These are phyloP conservation scores for Nomada flava DNA, from an alignment of 2,888 invertebrate genomes.

Conservation along the genomic window DNA sequence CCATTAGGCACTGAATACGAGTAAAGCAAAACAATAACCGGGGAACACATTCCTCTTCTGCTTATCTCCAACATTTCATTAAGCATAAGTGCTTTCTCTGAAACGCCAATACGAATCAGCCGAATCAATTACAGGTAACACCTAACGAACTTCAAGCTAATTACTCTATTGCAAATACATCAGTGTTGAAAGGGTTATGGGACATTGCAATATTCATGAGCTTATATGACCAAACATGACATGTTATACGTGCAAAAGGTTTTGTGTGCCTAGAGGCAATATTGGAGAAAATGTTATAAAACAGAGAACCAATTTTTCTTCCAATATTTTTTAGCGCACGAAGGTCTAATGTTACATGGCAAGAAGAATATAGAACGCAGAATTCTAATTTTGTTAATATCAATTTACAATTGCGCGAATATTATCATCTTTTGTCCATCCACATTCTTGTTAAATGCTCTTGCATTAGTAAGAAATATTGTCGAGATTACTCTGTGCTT, in stretches of 20 bases:
- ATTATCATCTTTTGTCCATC: too few species aligned
- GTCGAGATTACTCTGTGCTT: too few species aligned
- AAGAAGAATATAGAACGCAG: too few species aligned
- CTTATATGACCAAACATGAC: not conserved
- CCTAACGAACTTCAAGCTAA: slow-evolving; percentile 72
- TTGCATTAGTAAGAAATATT: too few species aligned
- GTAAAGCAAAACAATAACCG: slow-evolving; percentile 51
- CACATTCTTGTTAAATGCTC: too few species aligned
- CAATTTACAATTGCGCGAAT: too few species aligned
- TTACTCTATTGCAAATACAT: slow-evolving; percentile 74
- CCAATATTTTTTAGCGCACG: too few species aligned
- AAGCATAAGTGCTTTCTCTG: slow-evolving; percentile 76
- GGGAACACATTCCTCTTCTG: slow-evolving; percentile 62
- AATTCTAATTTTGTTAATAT: too few species aligned
- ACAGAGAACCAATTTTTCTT: too few species aligned
- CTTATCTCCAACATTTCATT: slow-evolving; percentile 77
- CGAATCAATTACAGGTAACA: slow-evolving; percentile 76
- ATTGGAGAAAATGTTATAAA: too few species aligned
- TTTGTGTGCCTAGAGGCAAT: too few species aligned
- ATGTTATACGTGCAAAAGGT: not conserved
- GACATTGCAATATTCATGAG: not conserved
- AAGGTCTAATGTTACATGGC: too few species aligned
- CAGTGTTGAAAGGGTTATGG: slow-evolving; percentile 50
- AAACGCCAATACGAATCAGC: slow-evolving; percentile 71
- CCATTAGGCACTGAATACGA: slow-evolving; percentile 44